Evolutionary conservation across 2,113 vertebrate species (phyloP).

Genomic region (Eudorcas thomsonii): DNA sequence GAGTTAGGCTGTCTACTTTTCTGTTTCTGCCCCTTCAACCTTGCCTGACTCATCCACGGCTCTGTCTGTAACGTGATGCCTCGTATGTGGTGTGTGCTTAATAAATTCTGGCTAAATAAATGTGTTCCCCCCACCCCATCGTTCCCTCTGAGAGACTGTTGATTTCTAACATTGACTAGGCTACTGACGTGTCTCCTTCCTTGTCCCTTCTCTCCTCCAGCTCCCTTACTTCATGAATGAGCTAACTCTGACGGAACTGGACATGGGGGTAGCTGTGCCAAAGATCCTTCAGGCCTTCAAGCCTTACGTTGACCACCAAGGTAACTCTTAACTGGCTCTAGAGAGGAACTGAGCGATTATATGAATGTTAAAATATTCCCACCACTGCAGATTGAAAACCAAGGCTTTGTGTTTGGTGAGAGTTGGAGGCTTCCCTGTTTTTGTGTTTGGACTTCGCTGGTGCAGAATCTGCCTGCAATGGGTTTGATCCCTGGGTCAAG

Average conservation of each 20-base stretch:
- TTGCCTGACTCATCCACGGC: neutral
- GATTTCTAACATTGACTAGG: neutral
- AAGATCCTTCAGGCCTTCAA: constrained; percentile 95
- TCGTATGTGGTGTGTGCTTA: neutral
- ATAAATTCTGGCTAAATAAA: neutral
- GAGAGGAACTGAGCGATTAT: neutral
- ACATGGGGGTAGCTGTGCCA: constrained; percentile 97
- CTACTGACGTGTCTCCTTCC: neutral
- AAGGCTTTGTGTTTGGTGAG: neutral
- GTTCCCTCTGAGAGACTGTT: neutral
- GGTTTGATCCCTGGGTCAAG: neutral
- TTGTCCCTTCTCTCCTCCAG: constrained; percentile 77
- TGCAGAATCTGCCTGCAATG: neutral
- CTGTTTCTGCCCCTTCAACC: neutral
- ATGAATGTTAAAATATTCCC: neutral
- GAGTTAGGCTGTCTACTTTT: neutral
- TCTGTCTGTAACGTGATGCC: neutral
- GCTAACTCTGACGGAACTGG: constrained; percentile 95
- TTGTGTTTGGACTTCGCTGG: neutral
- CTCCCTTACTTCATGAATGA: constrained; percentile 99
- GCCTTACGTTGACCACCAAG: constrained; percentile 95
- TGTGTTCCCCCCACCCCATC: neutral
- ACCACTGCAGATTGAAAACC: neutral
- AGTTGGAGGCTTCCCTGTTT: neutral
- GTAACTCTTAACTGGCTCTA: constrained; percentile 77